These are phyloP conservation scores for Physocephala rufipes DNA, from an alignment of 2,888 invertebrate species.

Conservation along the genomic window DNA sequence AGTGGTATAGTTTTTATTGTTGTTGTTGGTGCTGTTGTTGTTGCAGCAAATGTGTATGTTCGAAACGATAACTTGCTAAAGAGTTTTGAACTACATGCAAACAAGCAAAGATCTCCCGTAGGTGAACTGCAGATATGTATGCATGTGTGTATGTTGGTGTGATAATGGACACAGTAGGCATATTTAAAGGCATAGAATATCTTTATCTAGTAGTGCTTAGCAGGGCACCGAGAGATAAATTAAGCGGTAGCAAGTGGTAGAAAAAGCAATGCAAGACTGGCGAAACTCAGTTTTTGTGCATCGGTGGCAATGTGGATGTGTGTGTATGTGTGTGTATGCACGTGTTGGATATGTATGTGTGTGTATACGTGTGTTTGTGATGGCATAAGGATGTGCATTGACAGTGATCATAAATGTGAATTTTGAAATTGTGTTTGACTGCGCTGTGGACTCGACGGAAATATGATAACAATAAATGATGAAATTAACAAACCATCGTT, in stretches of 20 bases:
- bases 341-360: not conserved
- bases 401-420: no score
- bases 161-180: no score
- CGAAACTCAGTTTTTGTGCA: not conserved
- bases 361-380: not conserved
- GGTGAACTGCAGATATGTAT: not conserved
- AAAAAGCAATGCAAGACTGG: no score
- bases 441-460: no score
- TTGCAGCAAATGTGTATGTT: not conserved
- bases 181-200: no score
- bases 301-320: not conserved
- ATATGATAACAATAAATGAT: no score
- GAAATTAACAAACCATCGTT: no score
- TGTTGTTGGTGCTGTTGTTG: not conserved
- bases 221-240: no score
- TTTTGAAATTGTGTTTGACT: no score
- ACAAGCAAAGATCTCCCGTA: not conserved
- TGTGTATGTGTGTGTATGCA: not conserved
- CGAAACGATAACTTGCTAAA: not conserved
- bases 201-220: no score
- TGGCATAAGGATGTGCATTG: no score
- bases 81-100: not conserved
- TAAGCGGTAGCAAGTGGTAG: no score
- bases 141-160: not conserved
- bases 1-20: conserved; percentile 5